Evolutionary conservation across 2,888 invertebrate species (phyloP).

Genomic region (Scelioninae gen. 2): DNA sequence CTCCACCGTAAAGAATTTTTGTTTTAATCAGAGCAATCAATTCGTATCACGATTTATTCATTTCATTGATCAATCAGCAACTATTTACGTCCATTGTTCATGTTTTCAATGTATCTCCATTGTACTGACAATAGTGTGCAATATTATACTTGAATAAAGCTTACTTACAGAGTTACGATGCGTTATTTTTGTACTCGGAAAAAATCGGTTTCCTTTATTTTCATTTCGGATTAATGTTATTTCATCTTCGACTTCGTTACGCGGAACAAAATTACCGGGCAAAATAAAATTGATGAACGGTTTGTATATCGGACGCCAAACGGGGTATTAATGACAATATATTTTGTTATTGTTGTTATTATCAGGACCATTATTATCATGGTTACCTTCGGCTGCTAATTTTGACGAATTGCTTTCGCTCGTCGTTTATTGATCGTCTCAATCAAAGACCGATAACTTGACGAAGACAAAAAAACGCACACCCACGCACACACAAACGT

Average conservation of each 20-base stretch:
- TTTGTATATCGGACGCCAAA: too few species aligned
- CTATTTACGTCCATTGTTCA: conserved; percentile 60
- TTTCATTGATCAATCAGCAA: conserved; percentile 60
- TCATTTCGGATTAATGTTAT: conserved; percentile 38
- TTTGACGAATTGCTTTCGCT: too few species aligned
- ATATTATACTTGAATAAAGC: conserved; percentile 57
- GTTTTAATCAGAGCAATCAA: conserved; percentile 58
- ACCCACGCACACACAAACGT: too few species aligned
- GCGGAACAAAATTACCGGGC: conserved; percentile 33
- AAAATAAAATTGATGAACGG: too few species aligned
- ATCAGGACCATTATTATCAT: too few species aligned
- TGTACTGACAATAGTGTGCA: conserved; percentile 53
- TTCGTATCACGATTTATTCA: conserved; percentile 58
- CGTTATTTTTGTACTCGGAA: conserved; percentile 44
- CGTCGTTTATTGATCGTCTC: too few species aligned
- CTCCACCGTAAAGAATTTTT: conserved; percentile 53
- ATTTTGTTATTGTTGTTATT: too few species aligned
- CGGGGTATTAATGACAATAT: too few species aligned
- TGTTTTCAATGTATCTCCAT: conserved; percentile 56
- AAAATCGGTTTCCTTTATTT: conserved; percentile 38
- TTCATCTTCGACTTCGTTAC: conserved; percentile 21
- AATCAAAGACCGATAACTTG: too few species aligned
- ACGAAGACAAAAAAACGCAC: too few species aligned
- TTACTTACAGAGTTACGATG: conserved; percentile 38
- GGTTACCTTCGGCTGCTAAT: too few species aligned